Evolutionary conservation across 2,888 invertebrate species (phyloP).

Genomic region (Eilema griseolum): DNA sequence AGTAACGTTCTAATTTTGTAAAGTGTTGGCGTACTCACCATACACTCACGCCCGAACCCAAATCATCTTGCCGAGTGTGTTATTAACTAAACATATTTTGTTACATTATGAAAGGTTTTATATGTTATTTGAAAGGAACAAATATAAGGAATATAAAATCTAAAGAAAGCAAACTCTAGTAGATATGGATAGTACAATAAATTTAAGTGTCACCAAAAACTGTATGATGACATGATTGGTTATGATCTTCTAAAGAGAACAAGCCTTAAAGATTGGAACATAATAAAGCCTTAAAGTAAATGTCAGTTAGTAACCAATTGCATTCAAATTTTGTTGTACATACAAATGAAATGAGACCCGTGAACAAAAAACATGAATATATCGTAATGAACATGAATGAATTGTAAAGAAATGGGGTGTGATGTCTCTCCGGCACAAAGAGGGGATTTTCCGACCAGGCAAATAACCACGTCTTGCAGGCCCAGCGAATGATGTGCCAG

Average conservation of each 20-base stretch:
- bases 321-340: too few relatives aligned
- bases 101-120: slow-evolving; percentile 14
- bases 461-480: too few relatives aligned
- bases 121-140: neutral
- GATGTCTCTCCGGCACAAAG: too few relatives aligned
- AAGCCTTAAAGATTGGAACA: neutral
- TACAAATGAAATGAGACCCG: neutral
- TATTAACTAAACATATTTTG: slow-evolving; percentile 21
- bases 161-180: neutral
- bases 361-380: too few relatives aligned
- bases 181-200: neutral
- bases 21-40: slow-evolving; percentile 21
- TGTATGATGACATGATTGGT: neutral
- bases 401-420: too few relatives aligned
- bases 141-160: neutral
- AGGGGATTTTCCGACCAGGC: too few relatives aligned
- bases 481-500: too few relatives aligned
- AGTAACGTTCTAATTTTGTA: slow-evolving; percentile 46
- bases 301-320: neutral
- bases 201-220: neutral
- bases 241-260: neutral
- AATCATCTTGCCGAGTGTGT: slow-evolving; percentile 23
- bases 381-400: too few relatives aligned
- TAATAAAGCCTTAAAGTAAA: too few relatives aligned
- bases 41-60: slow-evolving; percentile 19